These are phyloP conservation scores for Lampris megalopsis DNA, from an alignment of 2,113 vertebrate genomes.

Conservation along the genomic window DNA sequence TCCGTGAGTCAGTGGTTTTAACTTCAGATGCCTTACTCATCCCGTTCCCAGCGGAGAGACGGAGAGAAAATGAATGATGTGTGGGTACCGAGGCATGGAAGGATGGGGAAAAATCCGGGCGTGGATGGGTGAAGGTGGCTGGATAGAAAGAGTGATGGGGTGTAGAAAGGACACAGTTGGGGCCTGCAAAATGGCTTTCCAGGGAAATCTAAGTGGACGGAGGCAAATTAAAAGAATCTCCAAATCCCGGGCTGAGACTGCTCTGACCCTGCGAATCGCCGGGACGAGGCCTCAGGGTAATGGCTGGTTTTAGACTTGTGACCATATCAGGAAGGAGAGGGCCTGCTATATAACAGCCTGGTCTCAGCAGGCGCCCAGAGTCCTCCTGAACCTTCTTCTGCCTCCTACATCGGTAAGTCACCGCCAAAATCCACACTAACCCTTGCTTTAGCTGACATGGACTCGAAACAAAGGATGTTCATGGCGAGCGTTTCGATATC, in stretches of 20 bases:
- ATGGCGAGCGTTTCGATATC: too few relatives aligned
- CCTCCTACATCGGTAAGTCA: conserved; percentile 56
- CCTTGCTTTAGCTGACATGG: not conserved
- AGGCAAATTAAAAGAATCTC: conserved; percentile 56
- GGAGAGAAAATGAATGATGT: conserved; percentile 3
- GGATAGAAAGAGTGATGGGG: not conserved
- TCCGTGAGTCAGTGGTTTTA: conserved; percentile 15
- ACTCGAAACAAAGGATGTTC: too few relatives aligned
- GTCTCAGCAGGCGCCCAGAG: conserved; percentile 25
- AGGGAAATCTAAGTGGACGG: conserved; percentile 57
- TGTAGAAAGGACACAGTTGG: conserved; percentile 36
- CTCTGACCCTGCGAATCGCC: conserved; percentile 3
- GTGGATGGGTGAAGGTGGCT: conserved; percentile 6
- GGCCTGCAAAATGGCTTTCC: conserved; percentile 46
- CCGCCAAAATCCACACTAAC: not conserved
- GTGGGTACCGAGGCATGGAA: conserved; percentile 9
- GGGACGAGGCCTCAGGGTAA: conserved; percentile 56
- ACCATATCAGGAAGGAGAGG: conserved; percentile 56
- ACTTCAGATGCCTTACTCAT: conserved; percentile 42
- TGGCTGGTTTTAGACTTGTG: conserved; percentile 63
- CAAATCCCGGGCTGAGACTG: conserved; percentile 38
- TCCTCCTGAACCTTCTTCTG: conserved; percentile 21
- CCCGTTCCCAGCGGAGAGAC: conserved; percentile 7
- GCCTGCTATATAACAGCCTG: conserved; percentile 55
- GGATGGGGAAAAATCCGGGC: conserved; percentile 21